Conservation (phyloP, 2,113 vertebrate genomes). For the Microtus ochrogaster region DNA sequence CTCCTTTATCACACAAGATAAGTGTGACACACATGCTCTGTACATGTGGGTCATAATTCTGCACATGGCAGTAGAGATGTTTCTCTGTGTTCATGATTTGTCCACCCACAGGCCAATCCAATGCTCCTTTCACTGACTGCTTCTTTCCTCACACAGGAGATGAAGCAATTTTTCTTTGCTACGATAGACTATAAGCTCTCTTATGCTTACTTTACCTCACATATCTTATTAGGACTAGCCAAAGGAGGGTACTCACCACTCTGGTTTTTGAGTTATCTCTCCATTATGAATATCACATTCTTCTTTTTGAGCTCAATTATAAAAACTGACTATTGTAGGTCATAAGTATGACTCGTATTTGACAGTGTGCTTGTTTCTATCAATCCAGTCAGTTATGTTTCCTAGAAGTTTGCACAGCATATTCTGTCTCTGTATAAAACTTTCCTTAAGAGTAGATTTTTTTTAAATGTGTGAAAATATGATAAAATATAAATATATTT, state of each 20-base stretch:
- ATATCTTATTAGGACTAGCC: neutral
- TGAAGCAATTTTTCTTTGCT: neutral
- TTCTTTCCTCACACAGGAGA: neutral
- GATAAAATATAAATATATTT: conserved; percentile 20
- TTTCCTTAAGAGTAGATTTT: conserved; percentile 45
- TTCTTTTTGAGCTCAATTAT: neutral
- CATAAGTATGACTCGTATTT: conserved; percentile 20
- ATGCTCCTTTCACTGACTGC: neutral
- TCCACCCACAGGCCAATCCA: neutral
- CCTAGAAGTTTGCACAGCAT: neutral
- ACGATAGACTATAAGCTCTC: neutral
- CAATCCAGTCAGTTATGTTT: neutral
- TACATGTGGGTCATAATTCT: neutral
- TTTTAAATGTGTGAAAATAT: conserved; percentile 58
- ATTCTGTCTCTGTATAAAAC: neutral
- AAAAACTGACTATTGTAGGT: neutral
- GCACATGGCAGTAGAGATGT: neutral
- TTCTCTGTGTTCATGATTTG: neutral
- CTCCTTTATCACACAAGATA: neutral
- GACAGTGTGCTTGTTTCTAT: neutral
- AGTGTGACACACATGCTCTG: neutral
- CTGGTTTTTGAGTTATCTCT: neutral
- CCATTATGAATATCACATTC: neutral
- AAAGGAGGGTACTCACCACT: neutral
- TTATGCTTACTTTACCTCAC: neutral